These are phyloP conservation scores for Antrozous pallidus DNA, from an alignment of 2,797 vertebrate species.

Conservation along the genomic window DNA sequence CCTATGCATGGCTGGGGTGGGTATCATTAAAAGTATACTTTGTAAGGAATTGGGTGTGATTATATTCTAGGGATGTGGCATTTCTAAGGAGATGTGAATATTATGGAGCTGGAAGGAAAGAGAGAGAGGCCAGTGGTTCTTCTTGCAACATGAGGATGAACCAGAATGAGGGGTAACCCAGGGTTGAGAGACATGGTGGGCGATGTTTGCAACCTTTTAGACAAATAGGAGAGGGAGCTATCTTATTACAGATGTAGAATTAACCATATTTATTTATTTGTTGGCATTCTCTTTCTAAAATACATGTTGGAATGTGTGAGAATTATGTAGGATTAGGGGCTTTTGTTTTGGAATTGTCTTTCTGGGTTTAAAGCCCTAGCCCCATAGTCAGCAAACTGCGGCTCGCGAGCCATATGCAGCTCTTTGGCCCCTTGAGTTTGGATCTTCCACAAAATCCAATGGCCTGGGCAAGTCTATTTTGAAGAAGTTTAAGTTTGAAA, in stretches of 20 bases:
- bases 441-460: too few species aligned
- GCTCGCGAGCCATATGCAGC: too few species aligned
- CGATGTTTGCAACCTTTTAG: not conserved
- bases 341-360: conserved; percentile 5
- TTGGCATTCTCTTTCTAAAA: not conserved
- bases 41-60: not conserved
- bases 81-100: not conserved
- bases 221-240: not conserved
- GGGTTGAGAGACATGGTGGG: not conserved
- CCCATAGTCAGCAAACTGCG: too few species aligned
- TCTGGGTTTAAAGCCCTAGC: not conserved
- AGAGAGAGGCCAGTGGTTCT: not conserved
- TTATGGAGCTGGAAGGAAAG: not conserved
- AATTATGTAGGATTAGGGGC: not conserved
- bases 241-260: not conserved
- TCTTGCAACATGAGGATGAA: not conserved
- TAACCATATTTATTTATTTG: not conserved
- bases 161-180: not conserved
- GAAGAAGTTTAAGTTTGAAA: too few species aligned
- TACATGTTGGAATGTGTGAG: not conserved
- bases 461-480: too few species aligned
- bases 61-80: not conserved
- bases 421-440: too few species aligned
- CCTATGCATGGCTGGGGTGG: not conserved
- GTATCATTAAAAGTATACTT: not conserved